phyloP scores from a whole-genome alignment of 2,113 vertebrate genomes.

The Vimba vimba region DNA sequence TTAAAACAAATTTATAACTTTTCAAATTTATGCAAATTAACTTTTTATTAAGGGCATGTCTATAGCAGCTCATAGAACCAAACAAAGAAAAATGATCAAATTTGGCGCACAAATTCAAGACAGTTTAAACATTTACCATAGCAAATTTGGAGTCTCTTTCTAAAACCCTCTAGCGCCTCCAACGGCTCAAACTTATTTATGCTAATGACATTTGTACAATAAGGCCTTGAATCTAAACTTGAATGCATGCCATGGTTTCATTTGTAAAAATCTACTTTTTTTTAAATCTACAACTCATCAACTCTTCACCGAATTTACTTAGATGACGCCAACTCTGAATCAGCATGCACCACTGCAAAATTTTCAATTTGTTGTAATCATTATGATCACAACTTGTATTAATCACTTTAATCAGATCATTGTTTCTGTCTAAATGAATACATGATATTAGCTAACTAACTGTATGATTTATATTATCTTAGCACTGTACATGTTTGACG shows the following conservation, averaged over 20 bases:
- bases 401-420: too few relatives aligned
- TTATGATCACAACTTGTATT: too few relatives aligned
- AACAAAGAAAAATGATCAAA: background rate
- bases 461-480: too few relatives aligned
- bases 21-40: background rate
- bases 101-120: background rate
- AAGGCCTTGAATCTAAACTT: background rate
- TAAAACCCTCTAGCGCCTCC: background rate
- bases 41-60: background rate
- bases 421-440: too few relatives aligned
- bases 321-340: background rate
- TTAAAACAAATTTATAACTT: background rate
- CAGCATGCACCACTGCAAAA: too few relatives aligned
- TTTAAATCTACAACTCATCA: background rate
- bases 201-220: background rate
- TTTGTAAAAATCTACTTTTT: background rate
- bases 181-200: background rate
- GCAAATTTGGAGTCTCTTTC: background rate
- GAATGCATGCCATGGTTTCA: background rate
- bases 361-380: too few relatives aligned
- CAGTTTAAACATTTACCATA: background rate
- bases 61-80: background rate
- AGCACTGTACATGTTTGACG: too few relatives aligned
- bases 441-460: too few relatives aligned
- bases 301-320: background rate